These are phyloP conservation scores for Brachylomia viminalis DNA, from an alignment of 2,888 invertebrate genomes.

Conservation along the genomic window DNA sequence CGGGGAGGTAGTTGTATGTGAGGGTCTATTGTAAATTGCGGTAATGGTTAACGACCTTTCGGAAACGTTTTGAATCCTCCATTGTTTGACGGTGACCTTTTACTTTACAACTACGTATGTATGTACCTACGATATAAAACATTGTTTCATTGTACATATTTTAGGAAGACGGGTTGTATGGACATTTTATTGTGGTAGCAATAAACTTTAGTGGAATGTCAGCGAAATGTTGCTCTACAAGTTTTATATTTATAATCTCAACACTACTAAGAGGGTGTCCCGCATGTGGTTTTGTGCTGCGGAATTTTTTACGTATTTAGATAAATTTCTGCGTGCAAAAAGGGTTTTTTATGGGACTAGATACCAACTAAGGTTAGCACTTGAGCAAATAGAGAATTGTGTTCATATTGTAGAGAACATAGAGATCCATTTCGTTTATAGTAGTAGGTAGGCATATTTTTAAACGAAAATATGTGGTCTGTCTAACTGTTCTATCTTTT, in stretches of 20 bases:
- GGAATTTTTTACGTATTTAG: background rate
- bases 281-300: constrained; percentile 11
- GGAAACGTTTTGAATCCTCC: constrained; percentile 30
- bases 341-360: background rate
- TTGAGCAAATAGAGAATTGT: background rate
- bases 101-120: constrained; percentile 25
- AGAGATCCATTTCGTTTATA: background rate
- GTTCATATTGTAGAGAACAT: background rate
- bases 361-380: background rate
- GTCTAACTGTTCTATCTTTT: background rate
- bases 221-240: constrained; percentile 23
- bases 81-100: constrained; percentile 31
- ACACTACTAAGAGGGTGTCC: background rate
- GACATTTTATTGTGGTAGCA: constrained; percentile 9
- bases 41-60: constrained; percentile 39
- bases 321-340: background rate
- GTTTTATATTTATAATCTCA: constrained; percentile 18
- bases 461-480: background rate
- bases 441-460: background rate
- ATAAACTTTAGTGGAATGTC: constrained; percentile 21
- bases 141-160: constrained; percentile 28
- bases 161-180: constrained; percentile 19
- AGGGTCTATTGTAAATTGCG: constrained; percentile 31
- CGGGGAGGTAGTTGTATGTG: constrained; percentile 15
- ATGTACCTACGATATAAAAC: constrained; percentile 20